These are phyloP conservation scores for Spatulosminthurus flaviceps DNA, from an alignment of 2,888 invertebrate genomes.

Conservation along the genomic window DNA sequence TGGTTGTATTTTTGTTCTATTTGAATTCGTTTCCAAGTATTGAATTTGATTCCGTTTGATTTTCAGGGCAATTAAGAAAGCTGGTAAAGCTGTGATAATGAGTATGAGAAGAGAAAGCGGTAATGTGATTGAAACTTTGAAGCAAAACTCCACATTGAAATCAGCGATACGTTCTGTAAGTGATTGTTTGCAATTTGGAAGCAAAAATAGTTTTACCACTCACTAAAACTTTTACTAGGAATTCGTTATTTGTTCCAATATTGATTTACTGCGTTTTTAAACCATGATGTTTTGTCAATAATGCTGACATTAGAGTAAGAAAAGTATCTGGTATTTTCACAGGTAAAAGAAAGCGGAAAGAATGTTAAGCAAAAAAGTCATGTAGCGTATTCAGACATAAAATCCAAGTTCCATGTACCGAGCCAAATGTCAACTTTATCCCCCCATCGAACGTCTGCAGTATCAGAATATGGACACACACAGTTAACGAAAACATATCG, in stretches of 20 bases:
- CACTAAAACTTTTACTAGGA: too few species aligned
- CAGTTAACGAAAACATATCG: constrained; percentile 55
- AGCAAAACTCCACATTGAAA: constrained; percentile 62
- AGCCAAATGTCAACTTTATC: constrained; percentile 33
- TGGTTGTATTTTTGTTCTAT: too few species aligned
- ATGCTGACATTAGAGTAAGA: too few species aligned
- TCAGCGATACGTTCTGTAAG: constrained; percentile 61
- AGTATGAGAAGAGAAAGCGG: constrained; percentile 62
- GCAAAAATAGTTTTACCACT: too few species aligned
- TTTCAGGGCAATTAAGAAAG: constrained; percentile 61
- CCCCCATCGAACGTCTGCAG: neutral
- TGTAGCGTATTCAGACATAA: constrained; percentile 79
- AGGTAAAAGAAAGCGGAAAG: constrained; percentile 79
- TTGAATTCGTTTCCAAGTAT: too few species aligned
- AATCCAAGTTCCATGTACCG: constrained; percentile 71
- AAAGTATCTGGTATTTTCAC: constrained; percentile 48
- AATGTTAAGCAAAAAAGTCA: constrained; percentile 73
- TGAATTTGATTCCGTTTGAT: neutral
- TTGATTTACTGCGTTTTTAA: too few species aligned
- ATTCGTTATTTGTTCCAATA: too few species aligned
- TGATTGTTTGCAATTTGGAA: neutral
- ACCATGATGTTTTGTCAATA: too few species aligned
- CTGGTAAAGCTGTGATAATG: constrained; percentile 63
- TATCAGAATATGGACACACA: constrained; percentile 45
- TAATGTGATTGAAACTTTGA: constrained; percentile 61